Percentiles rank a stretch among this genome's conserved stretches.
Evolutionary conservation across 2,888 invertebrate species (phyloP).

Genomic region (Thysanoteuthis rhombus): DNA sequence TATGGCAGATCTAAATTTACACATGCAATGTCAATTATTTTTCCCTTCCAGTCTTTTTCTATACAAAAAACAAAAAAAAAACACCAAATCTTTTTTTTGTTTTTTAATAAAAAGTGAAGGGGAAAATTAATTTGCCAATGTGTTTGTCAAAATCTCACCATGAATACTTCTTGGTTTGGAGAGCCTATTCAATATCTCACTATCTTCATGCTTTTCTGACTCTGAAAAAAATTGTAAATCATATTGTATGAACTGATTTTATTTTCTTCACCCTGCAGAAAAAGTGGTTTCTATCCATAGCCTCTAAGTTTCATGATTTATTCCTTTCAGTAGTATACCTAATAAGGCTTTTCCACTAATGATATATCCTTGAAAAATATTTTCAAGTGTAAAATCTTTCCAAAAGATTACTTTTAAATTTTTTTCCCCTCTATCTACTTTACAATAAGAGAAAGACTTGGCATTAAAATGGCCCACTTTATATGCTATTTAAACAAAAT

Average conservation of each 20-base stretch:
- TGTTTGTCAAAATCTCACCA: neutral
- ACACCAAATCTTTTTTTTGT: neutral
- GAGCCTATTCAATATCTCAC: neutral
- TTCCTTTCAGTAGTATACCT: too few relatives aligned
- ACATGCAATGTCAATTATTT: too few relatives aligned
- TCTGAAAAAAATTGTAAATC: too few relatives aligned
- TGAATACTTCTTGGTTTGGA: neutral
- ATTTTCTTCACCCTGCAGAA: too few relatives aligned
- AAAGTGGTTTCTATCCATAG: too few relatives aligned
- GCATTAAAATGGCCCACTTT: neutral
- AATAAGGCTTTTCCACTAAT: neutral
- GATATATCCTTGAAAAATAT: neutral
- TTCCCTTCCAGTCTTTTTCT: too few relatives aligned
- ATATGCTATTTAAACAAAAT: neutral
- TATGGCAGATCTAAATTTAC: neutral
- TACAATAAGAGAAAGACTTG: neutral
- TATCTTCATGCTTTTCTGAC: too few relatives aligned
- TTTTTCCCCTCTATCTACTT: neutral
- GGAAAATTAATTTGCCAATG: neutral
- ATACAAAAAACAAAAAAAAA: too few relatives aligned
- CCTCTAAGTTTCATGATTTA: too few relatives aligned
- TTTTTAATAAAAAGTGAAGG: neutral
- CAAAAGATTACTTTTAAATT: neutral
- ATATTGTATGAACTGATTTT: too few relatives aligned
- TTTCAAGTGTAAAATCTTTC: too few relatives aligned